Evolutionary conservation across 2,113 vertebrate species (phyloP).

Genomic region (Climacteris rufus): DNA sequence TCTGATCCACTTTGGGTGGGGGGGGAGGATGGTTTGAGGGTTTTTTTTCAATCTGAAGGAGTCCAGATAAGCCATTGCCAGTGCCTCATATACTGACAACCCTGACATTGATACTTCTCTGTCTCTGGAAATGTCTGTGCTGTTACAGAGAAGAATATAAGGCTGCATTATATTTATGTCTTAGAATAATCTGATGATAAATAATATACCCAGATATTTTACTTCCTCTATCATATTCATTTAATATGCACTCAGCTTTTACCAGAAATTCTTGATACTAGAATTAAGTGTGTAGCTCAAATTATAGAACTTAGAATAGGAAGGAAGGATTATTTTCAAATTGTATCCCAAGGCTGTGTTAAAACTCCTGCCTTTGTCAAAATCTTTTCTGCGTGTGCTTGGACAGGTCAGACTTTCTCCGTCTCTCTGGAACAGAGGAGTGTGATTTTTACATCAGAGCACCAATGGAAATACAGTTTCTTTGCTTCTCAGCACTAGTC

Average conservation of each 20-base stretch:
- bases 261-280: not conserved
- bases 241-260: not conserved
- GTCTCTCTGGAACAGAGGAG: not conserved
- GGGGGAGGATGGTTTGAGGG: rapidly evolving
- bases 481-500: not conserved
- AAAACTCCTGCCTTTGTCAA: not conserved
- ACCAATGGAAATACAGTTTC: not conserved
- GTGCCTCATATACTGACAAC: not conserved
- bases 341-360: not conserved
- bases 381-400: not conserved
- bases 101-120: not conserved
- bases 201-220: not conserved
- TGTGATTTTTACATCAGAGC: not conserved
- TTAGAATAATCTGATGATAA: not conserved
- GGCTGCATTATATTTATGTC: not conserved
- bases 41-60: not conserved
- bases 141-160: not conserved
- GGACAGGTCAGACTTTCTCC: not conserved
- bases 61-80: not conserved
- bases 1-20: not conserved
- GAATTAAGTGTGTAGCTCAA: not conserved
- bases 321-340: not conserved
- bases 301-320: not conserved
- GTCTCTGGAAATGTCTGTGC: not conserved
- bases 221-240: not conserved